Evolutionary conservation across 2,797 vertebrate species (phyloP), one percentile per base, ranked within the genome.

Genomic region (Intellagama lesueurii): DNA sequence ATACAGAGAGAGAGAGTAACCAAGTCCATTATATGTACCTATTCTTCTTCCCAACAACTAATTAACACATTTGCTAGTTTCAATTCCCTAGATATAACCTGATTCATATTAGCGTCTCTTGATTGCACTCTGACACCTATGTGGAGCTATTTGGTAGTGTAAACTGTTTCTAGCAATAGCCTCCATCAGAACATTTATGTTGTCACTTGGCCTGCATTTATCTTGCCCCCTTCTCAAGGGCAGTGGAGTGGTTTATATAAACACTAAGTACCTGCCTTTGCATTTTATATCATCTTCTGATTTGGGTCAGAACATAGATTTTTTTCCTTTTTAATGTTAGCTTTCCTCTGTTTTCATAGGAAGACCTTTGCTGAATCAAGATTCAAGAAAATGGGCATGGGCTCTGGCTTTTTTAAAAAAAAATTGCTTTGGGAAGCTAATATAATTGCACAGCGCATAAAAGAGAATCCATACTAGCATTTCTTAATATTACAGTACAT

Each of bases 401-500:
- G 47, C 32, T 73, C 49, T 69, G 40, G 4, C 60, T 30, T 9
- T 4, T 76, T 83, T 88, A 56, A 17, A 47, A 28, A 30, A 60
- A 32, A 81, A 60, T 3, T 78, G 8, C 52, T 26, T 30, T 77
- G 77, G 83, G 26, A 30, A 12, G 56, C 85, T 88, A 35, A 83
- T 26, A 47, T 1, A 0, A 87, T 11, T 83, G 89, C 40, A 6
- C 60, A 85, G 0, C 73, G 24, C 32, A 28, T 8, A 78, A 56
- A 86, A 47, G 7, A 85, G 47, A 88, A 90, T 78, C 44, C 81
- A 40, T 88, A 40, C 56, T 89, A 60, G 85, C 90, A 68, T 83
- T 94, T 92, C 85, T 84, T 1, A 66, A 69, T 17, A 49, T n/a
- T 82, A 19, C 2, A 94, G 47, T 83, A 81, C 78, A 44, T 87